Base-by-base conservation (phyloP, 2,113 vertebrate species). In the Globicephala melas region DNA sequence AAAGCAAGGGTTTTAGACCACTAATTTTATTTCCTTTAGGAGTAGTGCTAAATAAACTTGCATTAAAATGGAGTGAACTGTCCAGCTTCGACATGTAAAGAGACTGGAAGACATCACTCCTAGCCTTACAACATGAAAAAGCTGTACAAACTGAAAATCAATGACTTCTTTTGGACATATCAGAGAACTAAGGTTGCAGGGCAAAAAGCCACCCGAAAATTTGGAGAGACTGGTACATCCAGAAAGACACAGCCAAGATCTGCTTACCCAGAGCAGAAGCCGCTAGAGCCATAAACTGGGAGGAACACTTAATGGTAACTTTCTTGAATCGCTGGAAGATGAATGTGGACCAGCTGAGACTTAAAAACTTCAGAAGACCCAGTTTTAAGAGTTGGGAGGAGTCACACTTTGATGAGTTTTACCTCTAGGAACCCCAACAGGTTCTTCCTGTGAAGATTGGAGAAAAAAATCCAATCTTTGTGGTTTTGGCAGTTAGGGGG, bases 11-110 rank as follows among this genome's bases (percentile, higher is more conserved):
- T 97, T 97, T 96, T 91, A 95, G 81, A 93, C 80, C 84, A 81
- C 88, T 92, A 90, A 70, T 91, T 97, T 91, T 95, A 94, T 94
- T 96, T 97, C 21, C 89, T 96, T 96, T 89, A 76, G 47, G 15
- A 91, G 62, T 8, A 65, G 26, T 74, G n/a, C 47, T 89, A 74
- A 96, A 68, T 96, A 96, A 95, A 91, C 77, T 60, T 91, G 33
- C 26, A 91, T 94, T 95, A 85, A 97, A 81, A 58, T 11, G 73
- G 50, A 91, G 36, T 89, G 62, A 62, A 70, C 20, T 41, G 50
- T 93, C 79, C 47, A 63, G 44, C 11, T 91, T 50, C n/a, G n/a
- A 70, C 14, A 60, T 65, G 60, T 74, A 68, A 94, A 73, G 76
- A 77, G 23, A 38, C 63, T 58, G 1, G 41, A 93, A 89, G 60